These are phyloP conservation scores for Paracentrotus lividus DNA, from an alignment of 53 echinoderm and acorn worm species.

Conservation along the genomic window DNA sequence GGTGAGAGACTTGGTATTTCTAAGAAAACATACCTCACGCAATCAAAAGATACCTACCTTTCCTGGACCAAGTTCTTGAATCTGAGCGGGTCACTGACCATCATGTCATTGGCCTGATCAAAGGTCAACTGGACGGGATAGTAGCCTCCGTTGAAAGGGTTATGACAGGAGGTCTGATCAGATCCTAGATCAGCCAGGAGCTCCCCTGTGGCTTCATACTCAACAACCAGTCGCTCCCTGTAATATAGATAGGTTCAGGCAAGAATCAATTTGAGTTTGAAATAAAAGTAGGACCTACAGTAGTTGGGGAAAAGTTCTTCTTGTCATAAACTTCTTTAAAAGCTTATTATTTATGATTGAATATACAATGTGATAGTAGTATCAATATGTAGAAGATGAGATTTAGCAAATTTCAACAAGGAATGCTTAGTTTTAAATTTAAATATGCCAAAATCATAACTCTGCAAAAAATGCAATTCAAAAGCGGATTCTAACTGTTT, in stretches of 20 bases:
- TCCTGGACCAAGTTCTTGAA: constrained; percentile 93
- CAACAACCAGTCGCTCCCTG: constrained; percentile 86
- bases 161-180: constrained; percentile 98
- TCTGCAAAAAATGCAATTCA: too few species aligned
- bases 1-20: too few species aligned
- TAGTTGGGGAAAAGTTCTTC: too few species aligned
- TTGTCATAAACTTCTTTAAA: too few species aligned
- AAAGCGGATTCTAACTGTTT: too few species aligned
- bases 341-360: too few species aligned
- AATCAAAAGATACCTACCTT: constrained; percentile 75
- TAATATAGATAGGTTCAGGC: background rate
- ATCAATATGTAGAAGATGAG: too few species aligned
- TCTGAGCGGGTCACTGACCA: constrained; percentile 80
- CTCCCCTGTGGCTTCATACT: constrained; percentile 94
- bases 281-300: background rate
- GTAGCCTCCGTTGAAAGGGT: constrained; percentile 97
- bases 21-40: too few species aligned
- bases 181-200: constrained; percentile 93
- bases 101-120: constrained; percentile 91
- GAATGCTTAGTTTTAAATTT: too few species aligned
- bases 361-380: too few species aligned
- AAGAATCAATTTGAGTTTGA: background rate
- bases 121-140: constrained; percentile 95
- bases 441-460: too few species aligned
- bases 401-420: too few species aligned